A percentile compares a stretch with the other conserved stretches of the same genome.
Evolutionary conservation across 2,113 vertebrate genomes (phyloP).

Genomic region (Cephalopterus ornatus): DNA sequence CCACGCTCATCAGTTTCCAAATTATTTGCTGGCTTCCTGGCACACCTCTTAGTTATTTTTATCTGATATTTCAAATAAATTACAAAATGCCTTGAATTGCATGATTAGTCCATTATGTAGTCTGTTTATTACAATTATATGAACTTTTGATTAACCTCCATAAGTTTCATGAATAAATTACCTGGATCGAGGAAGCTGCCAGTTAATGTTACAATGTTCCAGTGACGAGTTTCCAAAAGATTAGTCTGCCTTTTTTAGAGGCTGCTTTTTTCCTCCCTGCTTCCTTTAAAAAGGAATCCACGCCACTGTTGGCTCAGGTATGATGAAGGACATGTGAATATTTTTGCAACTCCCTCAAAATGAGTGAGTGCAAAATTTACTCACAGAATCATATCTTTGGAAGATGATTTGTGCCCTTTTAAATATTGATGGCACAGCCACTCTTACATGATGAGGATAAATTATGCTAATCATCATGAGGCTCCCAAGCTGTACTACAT

Average conservation of each 20-base stretch:
- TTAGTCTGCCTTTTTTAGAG: slow-evolving; percentile 50
- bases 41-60: slow-evolving; percentile 74
- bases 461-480: neutral
- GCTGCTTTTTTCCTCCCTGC: neutral
- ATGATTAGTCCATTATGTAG: slow-evolving; percentile 73
- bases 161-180: slow-evolving; percentile 75
- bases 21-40: slow-evolving; percentile 72
- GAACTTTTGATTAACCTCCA: slow-evolving; percentile 71
- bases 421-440: neutral
- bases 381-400: neutral
- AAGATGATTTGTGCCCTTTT: slow-evolving; percentile 27
- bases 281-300: neutral
- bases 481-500: neutral
- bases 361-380: slow-evolving; percentile 28
- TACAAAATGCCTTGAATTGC: slow-evolving; percentile 72
- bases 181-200: slow-evolving; percentile 66
- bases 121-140: slow-evolving; percentile 74
- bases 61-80: slow-evolving; percentile 75
- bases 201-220: slow-evolving; percentile 53
- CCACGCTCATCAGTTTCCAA: slow-evolving; percentile 68
- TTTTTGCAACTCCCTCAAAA: neutral
- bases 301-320: neutral
- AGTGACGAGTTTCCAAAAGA: slow-evolving; percentile 58
- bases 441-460: neutral
- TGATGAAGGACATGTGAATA: neutral